Evolutionary conservation across 2,888 invertebrate species (phyloP), one percentile per base, ranked within the genome.

Genomic region (Deladenus siricidicola): DNA sequence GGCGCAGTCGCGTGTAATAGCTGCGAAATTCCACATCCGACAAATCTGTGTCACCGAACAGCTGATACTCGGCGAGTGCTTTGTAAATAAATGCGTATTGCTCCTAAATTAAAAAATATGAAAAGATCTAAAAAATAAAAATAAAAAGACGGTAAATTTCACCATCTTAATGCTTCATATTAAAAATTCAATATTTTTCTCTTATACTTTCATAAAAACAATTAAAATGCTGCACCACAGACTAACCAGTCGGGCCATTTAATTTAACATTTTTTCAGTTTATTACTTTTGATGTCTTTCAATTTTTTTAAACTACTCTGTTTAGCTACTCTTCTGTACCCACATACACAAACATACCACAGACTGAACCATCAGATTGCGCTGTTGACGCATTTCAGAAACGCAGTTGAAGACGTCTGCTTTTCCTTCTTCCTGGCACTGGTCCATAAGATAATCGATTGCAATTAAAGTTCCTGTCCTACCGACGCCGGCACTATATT

Each of bases 11-110:
- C 73, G 89, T 88, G 61, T 89, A 84, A 56, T 85, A 84, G 24
- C 83, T 80, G 80, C 88, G 88, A 51, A 92, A 84, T 59, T 86
- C 85, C 50, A 84, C 82, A 14, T 87, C 86, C 50, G 85, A 83
- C 51, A 91, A 85, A 82, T 93, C 92, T 0, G 92, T 91, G 80
- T 90, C 89, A 2, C 90, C 91, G 82, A 88, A 91, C 77, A 89
- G 88, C 3, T 89, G 87, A 81, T 87, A 87, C 80, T 93, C 93
- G 80, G 92, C 87, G 49, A 93, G 82, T 52, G 92, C 89, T 43
- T 90, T 88, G 81, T 93, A 92, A 71, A 93, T 88, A 82, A 93
- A 93, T 74, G 92, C 89, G 82, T 93, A 93, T 83, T 93, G 93
- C 85, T 92, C 92, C 86, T 34, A 10, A 10, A 34, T 14, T 6